Evolutionary conservation across 2,797 vertebrate genomes (phyloP), one percentile per base, ranked within the genome.

Genomic region (Tinamus major): DNA sequence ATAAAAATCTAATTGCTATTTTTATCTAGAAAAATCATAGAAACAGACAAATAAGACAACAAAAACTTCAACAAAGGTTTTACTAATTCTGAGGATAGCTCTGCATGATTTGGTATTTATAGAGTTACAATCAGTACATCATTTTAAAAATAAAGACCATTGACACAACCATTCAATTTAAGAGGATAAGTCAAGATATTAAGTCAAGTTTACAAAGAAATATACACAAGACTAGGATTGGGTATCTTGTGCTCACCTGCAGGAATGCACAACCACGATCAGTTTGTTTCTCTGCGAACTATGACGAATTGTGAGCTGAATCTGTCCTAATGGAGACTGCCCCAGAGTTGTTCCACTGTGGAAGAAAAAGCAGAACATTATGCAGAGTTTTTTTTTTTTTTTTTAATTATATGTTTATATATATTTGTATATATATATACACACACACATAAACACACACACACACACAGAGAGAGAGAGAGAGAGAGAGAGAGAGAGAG

Each of bases 271-370:
- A 9, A 99, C 98, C 69, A 99, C 98, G 31, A 99, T 98, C 56
- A 99, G 98, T 84, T 98, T 99, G 97, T 99, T 99, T 96, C 99
- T 98, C 96, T 99, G 99, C 4, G 99, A 98, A 93, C 99, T 99
- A 89, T 99, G 98, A 87, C 99, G 97, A 81, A 99, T 95, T 1
- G 99, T 99, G 93, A 99, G 96, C 97, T 99, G 98, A 94, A 99
- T 96, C 97, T 99, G 98, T 10, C 99, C 99, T 94, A 99, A 96
- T 0, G 98, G 98, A 82, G 98, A 98, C 44, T 98, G 97, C 55
- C 97, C 98, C 83, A 98, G 96, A 6, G 98, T 98, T 2, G 98
- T 98, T 56, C 99, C 99, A 31, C 99, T 99, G 85, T 48, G 72
- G 87, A 58, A 67, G 76, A 85, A 79, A 97, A 88, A 84, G 15